These are phyloP conservation scores for Galerucella calmariensis DNA, from an alignment of 2,888 invertebrate genomes.

Conservation along the genomic window DNA sequence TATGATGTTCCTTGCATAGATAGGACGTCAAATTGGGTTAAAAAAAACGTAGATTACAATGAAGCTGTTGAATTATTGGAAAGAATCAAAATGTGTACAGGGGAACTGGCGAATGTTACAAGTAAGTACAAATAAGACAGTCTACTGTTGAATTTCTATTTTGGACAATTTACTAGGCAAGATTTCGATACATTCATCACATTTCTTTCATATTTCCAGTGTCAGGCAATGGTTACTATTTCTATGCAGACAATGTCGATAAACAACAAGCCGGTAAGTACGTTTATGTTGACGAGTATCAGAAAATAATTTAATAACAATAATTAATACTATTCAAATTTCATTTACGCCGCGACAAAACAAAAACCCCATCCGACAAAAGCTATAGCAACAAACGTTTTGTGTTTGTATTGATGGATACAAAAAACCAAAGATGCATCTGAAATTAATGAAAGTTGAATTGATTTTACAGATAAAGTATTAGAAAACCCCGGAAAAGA, in stretches of 20 bases:
- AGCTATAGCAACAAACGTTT: no score
- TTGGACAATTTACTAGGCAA: background rate
- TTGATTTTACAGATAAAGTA: conserved; percentile 18
- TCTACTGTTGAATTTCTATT: no score
- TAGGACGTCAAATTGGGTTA: conserved; percentile 54
- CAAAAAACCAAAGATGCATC: no score
- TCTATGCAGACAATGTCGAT: conserved; percentile 41
- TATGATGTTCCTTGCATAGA: conserved; percentile 53
- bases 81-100: conserved; percentile 50
- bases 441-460: background rate
- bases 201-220: background rate
- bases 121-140: conserved; percentile 32
- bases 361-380: no score
- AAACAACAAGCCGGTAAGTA: conserved; percentile 37
- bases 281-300: background rate
- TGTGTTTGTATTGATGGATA: no score
- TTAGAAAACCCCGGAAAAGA: conserved; percentile 3
- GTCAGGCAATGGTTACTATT: conserved; percentile 42
- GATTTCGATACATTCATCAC: background rate
- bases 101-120: conserved; percentile 47
- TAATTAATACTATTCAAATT: no score
- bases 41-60: conserved; percentile 52
- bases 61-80: conserved; percentile 50
- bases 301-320: no score
- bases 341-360: no score